phyloP scores from a whole-genome alignment of 1,140 invertebrate genomes.

The Oedothorax gibbosus region DNA sequence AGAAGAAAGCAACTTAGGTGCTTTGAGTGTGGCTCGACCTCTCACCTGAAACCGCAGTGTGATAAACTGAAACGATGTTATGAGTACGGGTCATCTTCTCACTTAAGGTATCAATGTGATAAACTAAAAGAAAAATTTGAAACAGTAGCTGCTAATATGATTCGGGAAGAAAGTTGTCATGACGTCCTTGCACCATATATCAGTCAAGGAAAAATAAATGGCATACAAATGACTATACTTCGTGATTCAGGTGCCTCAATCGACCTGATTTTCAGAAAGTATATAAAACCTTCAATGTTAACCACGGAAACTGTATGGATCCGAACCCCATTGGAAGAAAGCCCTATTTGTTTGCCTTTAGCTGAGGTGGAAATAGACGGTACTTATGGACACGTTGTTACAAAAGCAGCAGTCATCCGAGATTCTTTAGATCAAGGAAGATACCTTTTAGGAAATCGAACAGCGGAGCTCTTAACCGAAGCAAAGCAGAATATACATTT shows the following conservation, averaged over 20 bases:
- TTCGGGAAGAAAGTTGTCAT: background rate
- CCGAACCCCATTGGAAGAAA: background rate
- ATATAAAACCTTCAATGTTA: background rate
- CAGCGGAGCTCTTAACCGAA: background rate
- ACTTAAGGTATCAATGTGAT: no score
- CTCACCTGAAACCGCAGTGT: no score
- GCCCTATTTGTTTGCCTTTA: background rate
- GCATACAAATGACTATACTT: background rate
- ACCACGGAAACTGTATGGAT: conserved; percentile 5
- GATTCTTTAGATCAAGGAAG: background rate
- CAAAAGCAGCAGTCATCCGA: background rate
- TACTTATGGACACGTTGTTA: background rate
- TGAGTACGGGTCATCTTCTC: no score
- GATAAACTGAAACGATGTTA: no score
- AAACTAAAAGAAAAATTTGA: no score
- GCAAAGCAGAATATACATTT: background rate
- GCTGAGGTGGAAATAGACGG: background rate
- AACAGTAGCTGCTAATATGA: background rate
- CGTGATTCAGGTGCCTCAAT: background rate
- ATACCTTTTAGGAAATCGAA: background rate
- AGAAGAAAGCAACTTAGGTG: no score
- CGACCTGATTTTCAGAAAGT: background rate
- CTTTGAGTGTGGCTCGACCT: no score
- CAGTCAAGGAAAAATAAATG: background rate
- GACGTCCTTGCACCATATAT: background rate